These are phyloP conservation scores for Astreopora myriophthalma DNA, from an alignment of 64 coral and sea anemone species.

Conservation along the genomic window DNA sequence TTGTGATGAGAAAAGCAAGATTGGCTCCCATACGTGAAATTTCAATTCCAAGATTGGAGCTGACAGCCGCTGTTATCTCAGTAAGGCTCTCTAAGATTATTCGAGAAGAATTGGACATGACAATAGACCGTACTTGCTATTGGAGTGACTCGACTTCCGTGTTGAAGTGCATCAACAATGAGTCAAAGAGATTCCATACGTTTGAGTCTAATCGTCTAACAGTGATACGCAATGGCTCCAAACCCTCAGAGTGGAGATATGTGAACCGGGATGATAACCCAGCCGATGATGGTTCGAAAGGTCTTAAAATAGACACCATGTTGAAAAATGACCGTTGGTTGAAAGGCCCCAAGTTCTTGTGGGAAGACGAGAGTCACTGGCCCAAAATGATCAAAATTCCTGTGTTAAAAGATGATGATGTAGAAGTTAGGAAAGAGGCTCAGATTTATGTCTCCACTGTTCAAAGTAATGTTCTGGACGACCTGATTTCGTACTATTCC, in stretches of 20 bases:
- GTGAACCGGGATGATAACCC: conserved; percentile 44
- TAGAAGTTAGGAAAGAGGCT: conserved; percentile 57
- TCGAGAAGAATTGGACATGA: conserved; percentile 32
- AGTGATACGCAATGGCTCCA: conserved; percentile 16
- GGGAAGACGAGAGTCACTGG: conserved; percentile 22
- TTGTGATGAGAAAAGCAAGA: conserved; percentile 59
- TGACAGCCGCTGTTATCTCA: conserved; percentile 54
- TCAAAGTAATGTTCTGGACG: conserved; percentile 14
- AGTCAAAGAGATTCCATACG: conserved; percentile 50
- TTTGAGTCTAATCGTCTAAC: conserved; percentile 54
- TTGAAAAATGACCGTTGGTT: conserved; percentile 21
- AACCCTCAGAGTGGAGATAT: conserved; percentile 14
- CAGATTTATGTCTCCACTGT: conserved; percentile 20
- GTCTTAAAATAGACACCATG: conserved; percentile 10
- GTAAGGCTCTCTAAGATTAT: conserved; percentile 29
- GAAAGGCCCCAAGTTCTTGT: conserved; percentile 45
- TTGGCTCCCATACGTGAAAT: conserved; percentile 46
- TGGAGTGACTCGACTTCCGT: conserved; percentile 55
- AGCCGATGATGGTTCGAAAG: conserved; percentile 38
- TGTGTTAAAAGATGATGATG: conserved; percentile 48
- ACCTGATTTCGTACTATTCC: conserved; percentile 41
- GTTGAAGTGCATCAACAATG: conserved; percentile 55
- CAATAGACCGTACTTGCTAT: conserved; percentile 4
- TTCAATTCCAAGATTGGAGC: conserved; percentile 55
- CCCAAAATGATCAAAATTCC: conserved; percentile 41